phyloP scores from a whole-genome alignment of 2,797 vertebrate species.

The Acanthiza pusilla region DNA sequence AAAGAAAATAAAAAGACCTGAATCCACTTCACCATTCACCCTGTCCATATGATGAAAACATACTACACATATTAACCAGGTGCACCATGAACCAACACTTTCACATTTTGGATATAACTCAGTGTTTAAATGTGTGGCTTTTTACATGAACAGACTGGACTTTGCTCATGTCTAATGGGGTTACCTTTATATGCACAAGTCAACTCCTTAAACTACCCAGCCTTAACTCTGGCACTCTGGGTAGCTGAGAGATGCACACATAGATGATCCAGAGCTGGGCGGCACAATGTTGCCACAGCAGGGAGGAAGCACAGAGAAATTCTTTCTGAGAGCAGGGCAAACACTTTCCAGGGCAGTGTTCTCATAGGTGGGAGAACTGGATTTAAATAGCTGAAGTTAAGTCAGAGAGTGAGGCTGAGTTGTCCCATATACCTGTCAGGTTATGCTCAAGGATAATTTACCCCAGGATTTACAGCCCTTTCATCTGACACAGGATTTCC shows the following conservation, averaged over 20 bases:
- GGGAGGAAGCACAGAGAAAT: neutral
- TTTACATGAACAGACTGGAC: neutral
- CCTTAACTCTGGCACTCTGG: neutral
- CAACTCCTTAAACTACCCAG: neutral
- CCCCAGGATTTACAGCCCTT: neutral
- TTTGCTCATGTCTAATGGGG: neutral
- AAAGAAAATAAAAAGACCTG: constrained; percentile 25
- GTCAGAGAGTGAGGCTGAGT: neutral
- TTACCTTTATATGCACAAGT: neutral
- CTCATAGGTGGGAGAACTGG: neutral
- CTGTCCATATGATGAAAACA: neutral
- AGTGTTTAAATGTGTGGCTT: rapidly evolving
- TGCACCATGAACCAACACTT: neutral
- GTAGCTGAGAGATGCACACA: neutral
- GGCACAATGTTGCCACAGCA: neutral
- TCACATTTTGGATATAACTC: neutral
- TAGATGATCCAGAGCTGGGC: neutral
- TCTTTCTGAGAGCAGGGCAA: neutral
- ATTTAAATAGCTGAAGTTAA: neutral
- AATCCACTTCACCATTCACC: neutral
- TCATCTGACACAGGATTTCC: neutral
- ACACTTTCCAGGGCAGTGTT: neutral
- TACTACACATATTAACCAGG: neutral
- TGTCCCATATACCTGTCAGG: neutral
- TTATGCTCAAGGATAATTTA: neutral